Evolutionary conservation across 2,888 invertebrate species (phyloP).

Genomic region (Thymelicus acteon): DNA sequence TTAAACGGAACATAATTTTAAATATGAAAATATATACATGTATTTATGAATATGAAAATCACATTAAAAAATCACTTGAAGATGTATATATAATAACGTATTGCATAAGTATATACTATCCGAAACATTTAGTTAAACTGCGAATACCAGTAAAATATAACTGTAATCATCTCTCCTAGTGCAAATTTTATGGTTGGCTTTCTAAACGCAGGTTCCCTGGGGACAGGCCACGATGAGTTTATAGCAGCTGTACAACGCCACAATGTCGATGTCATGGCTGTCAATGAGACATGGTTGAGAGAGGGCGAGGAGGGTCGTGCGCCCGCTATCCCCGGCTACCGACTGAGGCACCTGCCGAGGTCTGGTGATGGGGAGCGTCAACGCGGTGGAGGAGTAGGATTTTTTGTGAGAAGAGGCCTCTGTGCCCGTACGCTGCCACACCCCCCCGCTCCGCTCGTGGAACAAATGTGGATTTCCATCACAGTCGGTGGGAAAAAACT

Average conservation of each 20-base stretch:
- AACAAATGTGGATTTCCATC: too few species aligned
- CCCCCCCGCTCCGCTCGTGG: constrained; percentile 6
- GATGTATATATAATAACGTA: too few species aligned
- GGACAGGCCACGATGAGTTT: constrained; percentile 16
- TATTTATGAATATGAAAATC: too few species aligned
- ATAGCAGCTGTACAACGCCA: too few species aligned
- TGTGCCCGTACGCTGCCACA: not conserved
- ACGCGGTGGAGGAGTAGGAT: not conserved
- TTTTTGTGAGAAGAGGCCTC: not conserved
- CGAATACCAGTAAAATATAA: not conserved
- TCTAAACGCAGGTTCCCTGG: constrained; percentile 12
- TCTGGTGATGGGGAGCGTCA: not conserved
- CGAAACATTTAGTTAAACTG: too few species aligned
- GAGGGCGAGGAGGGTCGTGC: constrained; percentile 18
- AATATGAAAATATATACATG: too few species aligned
- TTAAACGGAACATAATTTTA: too few species aligned
- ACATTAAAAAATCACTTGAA: too few species aligned
- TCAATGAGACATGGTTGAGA: constrained; percentile 13
- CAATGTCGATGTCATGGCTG: constrained; percentile 2
- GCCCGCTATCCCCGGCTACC: constrained; percentile 13
- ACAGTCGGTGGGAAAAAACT: too few species aligned
- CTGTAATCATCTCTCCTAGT: not conserved
- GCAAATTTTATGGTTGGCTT: not conserved
- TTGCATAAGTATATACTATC: not conserved
- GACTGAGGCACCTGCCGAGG: constrained; percentile 1